These are phyloP conservation scores for Phodopus roborovskii DNA, from an alignment of 2,113 vertebrate genomes.

Conservation along the genomic window DNA sequence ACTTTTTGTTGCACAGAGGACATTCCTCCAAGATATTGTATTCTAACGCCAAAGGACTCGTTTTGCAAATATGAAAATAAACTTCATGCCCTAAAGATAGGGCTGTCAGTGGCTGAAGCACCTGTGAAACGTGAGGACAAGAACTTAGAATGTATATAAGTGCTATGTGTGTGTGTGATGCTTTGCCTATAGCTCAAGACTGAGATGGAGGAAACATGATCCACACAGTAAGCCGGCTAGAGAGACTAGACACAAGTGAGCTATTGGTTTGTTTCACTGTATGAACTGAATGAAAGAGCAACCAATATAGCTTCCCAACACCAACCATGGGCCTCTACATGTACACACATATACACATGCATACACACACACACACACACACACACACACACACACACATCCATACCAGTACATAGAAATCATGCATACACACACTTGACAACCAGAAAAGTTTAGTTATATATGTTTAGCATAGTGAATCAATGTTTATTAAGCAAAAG, in stretches of 20 bases:
- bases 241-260: fast-evolving
- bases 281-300: background rate
- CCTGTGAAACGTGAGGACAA: background rate
- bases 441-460: background rate
- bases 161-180: too few relatives aligned
- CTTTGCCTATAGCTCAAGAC: background rate
- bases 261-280: background rate
- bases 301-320: too few relatives aligned
- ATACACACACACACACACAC: too few relatives aligned
- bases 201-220: background rate
- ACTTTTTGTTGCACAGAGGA: background rate
- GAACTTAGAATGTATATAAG: background rate
- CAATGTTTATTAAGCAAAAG: background rate
- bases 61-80: background rate
- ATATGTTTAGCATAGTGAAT: background rate
- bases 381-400: background rate
- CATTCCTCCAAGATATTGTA: background rate
- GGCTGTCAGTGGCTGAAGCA: background rate
- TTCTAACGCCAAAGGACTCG: background rate
- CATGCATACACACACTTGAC: background rate
- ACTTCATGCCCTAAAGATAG: background rate
- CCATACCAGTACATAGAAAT: background rate
- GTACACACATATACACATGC: too few relatives aligned
- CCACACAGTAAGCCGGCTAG: too few relatives aligned
- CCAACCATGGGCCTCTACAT: background rate